Evolutionary conservation across 2,888 invertebrate species (phyloP), one percentile per base, ranked within the genome.

Genomic region (Gisinianus flammeolus): DNA sequence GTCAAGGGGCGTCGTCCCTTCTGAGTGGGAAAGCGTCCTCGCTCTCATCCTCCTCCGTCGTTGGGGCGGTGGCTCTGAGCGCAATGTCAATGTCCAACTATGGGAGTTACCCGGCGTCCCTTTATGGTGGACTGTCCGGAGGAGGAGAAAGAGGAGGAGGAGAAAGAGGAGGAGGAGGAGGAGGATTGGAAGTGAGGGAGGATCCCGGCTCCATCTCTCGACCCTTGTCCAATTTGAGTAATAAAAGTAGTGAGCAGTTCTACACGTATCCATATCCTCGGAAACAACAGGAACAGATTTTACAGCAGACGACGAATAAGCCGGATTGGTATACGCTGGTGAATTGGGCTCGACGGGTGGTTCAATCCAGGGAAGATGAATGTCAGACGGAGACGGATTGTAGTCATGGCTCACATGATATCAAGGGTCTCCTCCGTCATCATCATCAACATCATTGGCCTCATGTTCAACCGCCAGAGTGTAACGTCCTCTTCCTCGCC

Each of bases 401-500:
- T 76, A 83, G 81, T 78, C 85, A 85, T 76, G 84, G 82, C 26
- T 77, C 79, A 54, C 85, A 85, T 78, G 82, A 83, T 52, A 83
- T 85, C 78, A 83, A 78, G 30, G 85, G 85, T 35, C 79, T 85
- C 19, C 79, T 83, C 67, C 69, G 83, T 19, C 85, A 85, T 77
- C 83, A 81, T 28, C 85, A 85, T 76, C 77, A 76, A 16, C 85
- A 85, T 77, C 80, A 75, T 74, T 85, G 85, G 85, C 85, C 85
- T 76, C 85, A 85, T 81, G 85, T 85, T 35, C 83, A 85, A 62
- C 93, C 94, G 77, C 93, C 93, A 87, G 92, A 93, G 85, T 96
- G 95, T 89, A 95, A 95, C 87, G 94, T 94, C 87, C 90, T 92
- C 85, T 95, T 96, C 89, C 90, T 95, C 80, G 91, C 92, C 88